phyloP scores from a whole-genome alignment of 2,797 vertebrate species.

The Mus spretus region DNA sequence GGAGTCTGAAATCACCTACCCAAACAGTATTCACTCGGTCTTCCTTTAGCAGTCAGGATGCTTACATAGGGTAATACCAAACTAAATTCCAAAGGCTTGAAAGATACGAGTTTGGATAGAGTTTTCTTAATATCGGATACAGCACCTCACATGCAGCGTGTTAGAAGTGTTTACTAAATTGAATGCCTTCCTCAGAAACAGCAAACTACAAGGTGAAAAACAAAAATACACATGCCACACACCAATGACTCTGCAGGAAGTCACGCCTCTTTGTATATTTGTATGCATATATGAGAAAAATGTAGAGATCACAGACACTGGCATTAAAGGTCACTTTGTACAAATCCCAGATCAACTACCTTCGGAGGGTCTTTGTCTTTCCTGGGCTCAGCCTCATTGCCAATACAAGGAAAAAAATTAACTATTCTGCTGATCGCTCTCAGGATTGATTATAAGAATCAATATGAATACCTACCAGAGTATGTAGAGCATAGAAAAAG shows the following conservation, averaged over 20 bases:
- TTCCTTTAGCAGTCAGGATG: neutral
- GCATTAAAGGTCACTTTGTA: neutral
- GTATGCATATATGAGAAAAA: neutral
- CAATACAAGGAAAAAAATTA: neutral
- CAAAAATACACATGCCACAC: neutral
- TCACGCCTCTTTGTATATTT: slow-evolving; percentile 15
- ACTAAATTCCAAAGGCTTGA: neutral
- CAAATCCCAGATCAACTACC: slow-evolving; percentile 19
- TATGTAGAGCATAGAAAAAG: neutral
- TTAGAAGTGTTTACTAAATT: slow-evolving; percentile 1
- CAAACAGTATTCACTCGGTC: neutral
- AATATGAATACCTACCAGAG: neutral
- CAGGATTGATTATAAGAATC: slow-evolving; percentile 16
- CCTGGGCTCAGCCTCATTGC: neutral
- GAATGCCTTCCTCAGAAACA: slow-evolving; percentile 28
- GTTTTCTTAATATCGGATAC: slow-evolving; percentile 20
- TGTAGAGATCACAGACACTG: neutral
- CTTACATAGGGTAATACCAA: neutral
- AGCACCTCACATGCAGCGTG: neutral
- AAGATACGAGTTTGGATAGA: neutral
- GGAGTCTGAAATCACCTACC: neutral
- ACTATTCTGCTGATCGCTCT: neutral
- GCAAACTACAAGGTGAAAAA: neutral
- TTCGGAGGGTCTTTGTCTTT: neutral
- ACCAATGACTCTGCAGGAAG: neutral